Base-by-base conservation (phyloP, 2,888 invertebrate species). In the Luperina testacea region DNA sequence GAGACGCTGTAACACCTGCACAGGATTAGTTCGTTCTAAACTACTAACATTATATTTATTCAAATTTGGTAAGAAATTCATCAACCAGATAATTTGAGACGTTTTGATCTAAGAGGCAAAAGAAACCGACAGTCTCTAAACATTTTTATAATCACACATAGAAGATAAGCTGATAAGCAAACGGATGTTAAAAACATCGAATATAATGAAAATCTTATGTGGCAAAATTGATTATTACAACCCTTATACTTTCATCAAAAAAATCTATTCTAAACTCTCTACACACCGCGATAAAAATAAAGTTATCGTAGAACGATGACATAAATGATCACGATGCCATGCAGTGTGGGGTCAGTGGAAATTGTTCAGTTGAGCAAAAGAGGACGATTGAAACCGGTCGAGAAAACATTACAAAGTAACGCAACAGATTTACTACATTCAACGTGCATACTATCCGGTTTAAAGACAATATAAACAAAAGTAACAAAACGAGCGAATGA, bases 281-380 rank as follows among this genome's bases (percentile, higher is more conserved):
- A 65, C 38, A 76, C 45, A 70, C 45, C 17, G 61, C 76, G 67
- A 75, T 75, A 73, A 75, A 81, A 82, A 82, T 80, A 76, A 81
- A 78, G 81, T 82, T 74, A 84, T 80, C 80, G 78, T 75, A 74
- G 77, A 82, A 80, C 79, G 76, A 88, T 90, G 90, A 90, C 92
- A 91, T 89, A 89, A 88, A 91, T 92, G 88, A 92, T 89, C 91
- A 92, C 90, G 88, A 87, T 88, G 88, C 85, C 90, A 89, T 90
- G 89, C 88, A 87, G 83, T 88, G 90, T 86, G 85, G 90, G 89
- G 90, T 91, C 92, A 90, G 80, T 90, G 88, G 89, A 88, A 91
- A 92, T 89, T 90, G 87, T 89, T 90, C 87, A 91, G 86, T 85
- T 88, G 84, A 90, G 87, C 89, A 90, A 90, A 92, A 90, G 88